Conservation (phyloP, 2,113 vertebrate genomes). For the Cochlearius cochlearius region DNA sequence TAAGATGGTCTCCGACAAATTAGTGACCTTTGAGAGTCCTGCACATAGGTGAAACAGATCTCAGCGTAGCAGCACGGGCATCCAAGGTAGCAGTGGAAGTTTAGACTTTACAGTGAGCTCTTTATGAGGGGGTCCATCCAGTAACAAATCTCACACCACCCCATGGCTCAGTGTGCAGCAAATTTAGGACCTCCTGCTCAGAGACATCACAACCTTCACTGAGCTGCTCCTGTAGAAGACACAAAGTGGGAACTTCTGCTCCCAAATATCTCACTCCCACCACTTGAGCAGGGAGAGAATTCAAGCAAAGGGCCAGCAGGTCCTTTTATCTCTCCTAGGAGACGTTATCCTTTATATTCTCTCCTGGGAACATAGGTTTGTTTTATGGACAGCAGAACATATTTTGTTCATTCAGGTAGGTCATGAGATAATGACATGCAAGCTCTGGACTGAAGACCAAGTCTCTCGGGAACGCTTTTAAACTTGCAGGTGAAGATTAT, state of each 20-base stretch:
- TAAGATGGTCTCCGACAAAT: background rate
- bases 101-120: background rate
- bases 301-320: background rate
- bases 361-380: background rate
- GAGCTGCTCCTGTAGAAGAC: background rate
- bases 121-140: background rate
- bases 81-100: background rate
- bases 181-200: background rate
- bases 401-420: background rate
- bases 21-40: background rate
- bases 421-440: background rate
- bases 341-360: background rate
- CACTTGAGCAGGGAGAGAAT: background rate
- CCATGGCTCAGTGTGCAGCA: rapidly evolving
- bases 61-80: background rate
- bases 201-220: background rate
- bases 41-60: background rate
- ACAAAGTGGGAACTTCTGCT: background rate
- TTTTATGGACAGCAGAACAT: background rate
- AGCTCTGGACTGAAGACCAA: background rate
- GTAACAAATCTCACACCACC: background rate
- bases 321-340: background rate
- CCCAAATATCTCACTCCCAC: background rate
- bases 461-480: background rate
- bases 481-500: background rate